phyloP scores from a whole-genome alignment of 2,888 invertebrate genomes.

The Podotricha telesiphe region DNA sequence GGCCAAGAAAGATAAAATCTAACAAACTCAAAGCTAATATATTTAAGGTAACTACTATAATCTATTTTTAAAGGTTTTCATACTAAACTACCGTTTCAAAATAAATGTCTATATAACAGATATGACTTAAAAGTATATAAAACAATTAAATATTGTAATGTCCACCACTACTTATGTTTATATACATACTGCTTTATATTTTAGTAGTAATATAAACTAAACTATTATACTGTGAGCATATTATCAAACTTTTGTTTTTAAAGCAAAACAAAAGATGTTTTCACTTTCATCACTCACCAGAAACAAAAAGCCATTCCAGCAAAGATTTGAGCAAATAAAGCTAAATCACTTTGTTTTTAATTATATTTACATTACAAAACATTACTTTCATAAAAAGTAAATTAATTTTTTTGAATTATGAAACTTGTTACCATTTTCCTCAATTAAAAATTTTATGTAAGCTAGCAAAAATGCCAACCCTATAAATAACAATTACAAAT shows the following conservation, averaged over 20 bases:
- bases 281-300: background rate
- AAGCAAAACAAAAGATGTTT: background rate
- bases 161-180: background rate
- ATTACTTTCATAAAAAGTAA: slow-evolving; percentile 27
- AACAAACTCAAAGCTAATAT: background rate
- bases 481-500: no score
- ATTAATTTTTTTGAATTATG: slow-evolving; percentile 3
- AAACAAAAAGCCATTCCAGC: slow-evolving; percentile 1
- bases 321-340: slow-evolving; percentile 7
- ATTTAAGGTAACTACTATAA: background rate
- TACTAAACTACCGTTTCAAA: background rate
- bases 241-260: background rate
- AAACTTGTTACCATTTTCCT: slow-evolving; percentile 14
- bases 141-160: background rate
- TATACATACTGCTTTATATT: background rate
- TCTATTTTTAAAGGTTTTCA: background rate
- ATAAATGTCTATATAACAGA: background rate
- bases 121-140: background rate
- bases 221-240: background rate
- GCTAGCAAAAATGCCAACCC: background rate
- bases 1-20: background rate
- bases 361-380: slow-evolving; percentile 32
- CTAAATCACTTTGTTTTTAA: slow-evolving; percentile 27
- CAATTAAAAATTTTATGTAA: background rate
- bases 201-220: background rate